Evolutionary conservation across 2,797 vertebrate species (phyloP), one percentile per base, ranked within the genome.

Genomic region (Enteromius treurensis): DNA sequence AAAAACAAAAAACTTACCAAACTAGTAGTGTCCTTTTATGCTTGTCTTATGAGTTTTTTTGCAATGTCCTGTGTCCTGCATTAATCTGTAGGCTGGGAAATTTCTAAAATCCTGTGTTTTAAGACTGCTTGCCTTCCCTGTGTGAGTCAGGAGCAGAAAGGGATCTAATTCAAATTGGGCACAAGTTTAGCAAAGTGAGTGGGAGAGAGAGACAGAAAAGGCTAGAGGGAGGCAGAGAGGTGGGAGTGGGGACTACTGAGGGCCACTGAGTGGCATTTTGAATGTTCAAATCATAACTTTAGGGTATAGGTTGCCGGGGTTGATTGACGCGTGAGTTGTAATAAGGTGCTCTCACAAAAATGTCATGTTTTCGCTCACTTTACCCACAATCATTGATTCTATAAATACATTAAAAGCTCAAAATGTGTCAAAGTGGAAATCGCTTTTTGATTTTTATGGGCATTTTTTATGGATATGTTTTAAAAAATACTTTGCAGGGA

Each of bases 111-210:
- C 83, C 78, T 58, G 81, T 78, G 80, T 86, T 87, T 84, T 86
- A 76, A 34, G 81, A 88, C 88, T 84, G 90, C 89, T 90, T 90
- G 92, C 91, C 89, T 92, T 88, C 91, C 68, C 62, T 91, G 92
- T 88, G 89, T 90, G 91, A 88, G 89, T 88, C 89, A 82, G 90
- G 92, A 92, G 92, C 92, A 94, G 93, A 94, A 95, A 95, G 93
- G 93, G 92, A 92, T 92, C 92, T 92, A 94, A 92, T 94, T 92
- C 93, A 93, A 91, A 92, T 85, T 84, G 88, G 78, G 86, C 86
- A 87, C 90, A 90, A 92, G 91, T 93, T 94, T 91, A 93, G 90
- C 88, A 83, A 81, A 80, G 85, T 80, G 64, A 84, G 74, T 67
- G 58, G 10, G 65, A 58, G 47, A 73, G 80, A 82, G 76, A 77